Base-by-base conservation (phyloP, 2,888 invertebrate species). In the Oscheius sp. region DNA sequence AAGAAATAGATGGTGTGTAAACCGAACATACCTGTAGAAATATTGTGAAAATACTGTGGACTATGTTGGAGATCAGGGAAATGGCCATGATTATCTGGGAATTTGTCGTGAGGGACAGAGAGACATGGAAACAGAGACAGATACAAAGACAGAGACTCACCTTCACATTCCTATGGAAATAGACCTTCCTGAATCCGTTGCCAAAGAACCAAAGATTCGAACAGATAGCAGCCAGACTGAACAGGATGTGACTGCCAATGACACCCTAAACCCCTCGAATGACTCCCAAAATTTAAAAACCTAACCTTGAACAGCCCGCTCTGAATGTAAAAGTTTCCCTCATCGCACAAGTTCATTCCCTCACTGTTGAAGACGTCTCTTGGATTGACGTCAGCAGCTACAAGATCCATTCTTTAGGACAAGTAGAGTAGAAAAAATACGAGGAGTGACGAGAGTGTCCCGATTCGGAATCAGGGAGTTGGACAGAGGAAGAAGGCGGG, bases 91-190 rank as follows among this genome's bases (percentile, higher is more conserved):
- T 63, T 60, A 60, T 35, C 60, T 60, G 37, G 37, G 3, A 60
- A 37, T 13, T 35, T 21, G 21, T 21, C 21, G 21, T 21, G 21
- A 21, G 21, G 21, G 21, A 21, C 21, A 21, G 42, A 42, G 42
- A 5, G 4, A 42, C 0, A 42, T 42, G 3, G 42, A 7, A 42
- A 42, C 21, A 42, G 42, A 7, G 42, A 42, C 42, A 42, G 42
- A 7, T 3, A 42, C 42, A 42, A 21, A 33, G 4, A 32, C 5
- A 29, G 4, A 32, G 10, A 60, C 13, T 60, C 10, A 63, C 63
- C 50, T 47, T 42, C 4, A 63, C 63, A 48, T 63, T 63, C 48
- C 63, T n/a, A 50, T 63, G 63, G n/a, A 63, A 63, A 33, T 63
- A 63, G 11, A 63, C 63, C 11, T 47, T 42, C 33, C 47, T n/a